phyloP scores from a whole-genome alignment of 2,797 vertebrate genomes.

The Pantherophis vulpinus region DNA sequence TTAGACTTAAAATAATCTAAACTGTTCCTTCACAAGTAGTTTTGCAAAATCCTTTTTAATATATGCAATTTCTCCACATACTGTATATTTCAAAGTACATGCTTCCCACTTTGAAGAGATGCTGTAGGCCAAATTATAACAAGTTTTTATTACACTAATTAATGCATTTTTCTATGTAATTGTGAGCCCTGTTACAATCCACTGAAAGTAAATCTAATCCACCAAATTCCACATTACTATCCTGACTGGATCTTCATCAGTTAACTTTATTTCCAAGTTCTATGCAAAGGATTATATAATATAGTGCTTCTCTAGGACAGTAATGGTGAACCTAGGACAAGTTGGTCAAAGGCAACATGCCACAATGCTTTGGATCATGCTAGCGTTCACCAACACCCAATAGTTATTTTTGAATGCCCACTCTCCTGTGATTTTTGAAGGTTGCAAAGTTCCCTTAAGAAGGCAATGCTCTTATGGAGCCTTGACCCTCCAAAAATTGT shows the following conservation, averaged over 20 bases:
- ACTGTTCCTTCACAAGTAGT: neutral
- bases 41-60: neutral
- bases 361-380: neutral
- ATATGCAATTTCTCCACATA: neutral
- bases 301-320: neutral
- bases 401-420: neutral
- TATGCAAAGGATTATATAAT: neutral
- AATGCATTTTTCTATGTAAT: neutral
- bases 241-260: neutral
- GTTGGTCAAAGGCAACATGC: neutral
- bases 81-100: neutral
- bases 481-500: neutral
- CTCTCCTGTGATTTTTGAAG: neutral
- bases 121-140: neutral
- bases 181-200: neutral
- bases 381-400: neutral
- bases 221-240: neutral
- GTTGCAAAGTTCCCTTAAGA: neutral
- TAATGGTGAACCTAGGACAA: neutral
- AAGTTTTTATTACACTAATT: neutral
- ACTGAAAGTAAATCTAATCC: neutral
- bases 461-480: neutral
- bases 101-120: neutral
- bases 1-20: neutral
- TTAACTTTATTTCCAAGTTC: neutral